A percentile compares a stretch with the other conserved stretches of the same genome.
Evolutionary conservation across 2,888 invertebrate species (phyloP).

Genomic region (Leptopilina drosophilae): DNA sequence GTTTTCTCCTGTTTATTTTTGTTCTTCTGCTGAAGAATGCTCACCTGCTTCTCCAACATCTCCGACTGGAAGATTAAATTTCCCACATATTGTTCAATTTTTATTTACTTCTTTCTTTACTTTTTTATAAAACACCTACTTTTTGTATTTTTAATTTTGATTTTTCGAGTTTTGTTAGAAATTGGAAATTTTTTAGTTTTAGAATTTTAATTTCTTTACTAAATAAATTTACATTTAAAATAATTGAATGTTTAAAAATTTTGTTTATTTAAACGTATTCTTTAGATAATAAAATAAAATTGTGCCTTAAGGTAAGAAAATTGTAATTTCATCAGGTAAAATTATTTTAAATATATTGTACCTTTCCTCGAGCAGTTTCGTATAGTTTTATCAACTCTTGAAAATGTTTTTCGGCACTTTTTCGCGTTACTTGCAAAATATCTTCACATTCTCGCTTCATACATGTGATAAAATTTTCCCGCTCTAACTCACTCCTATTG

Average conservation of each 20-base stretch:
- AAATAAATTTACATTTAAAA: no score
- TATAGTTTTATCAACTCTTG: conserved; percentile 51
- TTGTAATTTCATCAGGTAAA: not conserved
- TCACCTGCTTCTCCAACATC: conserved; percentile 48
- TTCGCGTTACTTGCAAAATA: conserved; percentile 52
- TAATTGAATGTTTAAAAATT: no score
- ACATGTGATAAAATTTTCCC: conserved; percentile 51
- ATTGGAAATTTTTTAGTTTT: no score
- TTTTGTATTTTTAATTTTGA: not conserved
- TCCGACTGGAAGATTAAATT: conserved; percentile 48
- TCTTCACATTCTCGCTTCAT: conserved; percentile 54
- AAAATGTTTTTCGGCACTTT: conserved; percentile 55
- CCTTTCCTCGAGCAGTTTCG: conserved; percentile 48
- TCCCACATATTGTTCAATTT: not conserved
- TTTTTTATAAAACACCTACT: not conserved
- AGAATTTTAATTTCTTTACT: no score
- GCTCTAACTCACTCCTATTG: conserved; percentile 49
- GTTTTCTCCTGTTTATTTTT: conserved; percentile 49
- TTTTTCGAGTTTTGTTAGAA: not conserved
- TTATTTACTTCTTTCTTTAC: not conserved
- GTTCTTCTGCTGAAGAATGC: conserved; percentile 39
- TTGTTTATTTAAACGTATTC: no score
- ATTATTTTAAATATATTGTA: conserved; percentile 10
- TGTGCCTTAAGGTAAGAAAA: not conserved
- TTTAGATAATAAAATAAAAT: no score